A percentile compares a stretch with the other conserved stretches of the same genome.
phyloP scores from a whole-genome alignment of 2,797 vertebrate genomes.

The Micromesistius poutassou region DNA sequence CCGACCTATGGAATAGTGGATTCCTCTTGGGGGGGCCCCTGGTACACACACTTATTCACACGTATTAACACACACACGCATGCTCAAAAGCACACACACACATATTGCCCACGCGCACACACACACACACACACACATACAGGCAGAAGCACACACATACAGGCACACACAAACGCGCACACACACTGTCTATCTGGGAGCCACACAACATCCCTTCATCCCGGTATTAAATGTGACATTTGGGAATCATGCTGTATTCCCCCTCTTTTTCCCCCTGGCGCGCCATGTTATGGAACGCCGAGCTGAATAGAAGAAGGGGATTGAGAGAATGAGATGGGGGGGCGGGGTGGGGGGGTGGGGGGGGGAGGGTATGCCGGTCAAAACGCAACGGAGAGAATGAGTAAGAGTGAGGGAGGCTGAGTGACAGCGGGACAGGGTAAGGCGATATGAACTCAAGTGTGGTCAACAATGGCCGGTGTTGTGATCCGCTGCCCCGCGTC shows the following conservation, averaged over 20 bases:
- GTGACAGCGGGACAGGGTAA: background rate
- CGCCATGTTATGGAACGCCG: slow-evolving; percentile 61
- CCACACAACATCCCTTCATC: slow-evolving; percentile 67
- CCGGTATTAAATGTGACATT: slow-evolving; percentile 67
- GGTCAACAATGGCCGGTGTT: slow-evolving; percentile 37
- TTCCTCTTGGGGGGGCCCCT: background rate
- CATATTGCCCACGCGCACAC: too few relatives aligned
- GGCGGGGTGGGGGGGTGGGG: slow-evolving; percentile 43
- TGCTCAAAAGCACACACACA: too few relatives aligned
- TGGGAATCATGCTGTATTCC: slow-evolving; percentile 30
- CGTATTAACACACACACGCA: too few relatives aligned
- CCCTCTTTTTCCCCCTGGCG: slow-evolving; percentile 51
- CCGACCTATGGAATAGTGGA: background rate
- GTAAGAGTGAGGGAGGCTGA: background rate
- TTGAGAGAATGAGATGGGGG: background rate
- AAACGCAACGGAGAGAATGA: background rate
- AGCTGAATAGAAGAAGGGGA: slow-evolving; percentile 35
- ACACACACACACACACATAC: background rate
- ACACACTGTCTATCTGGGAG: slow-evolving; percentile 34
- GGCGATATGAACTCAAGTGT: background rate
- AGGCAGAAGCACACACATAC: too few relatives aligned
- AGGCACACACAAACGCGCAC: background rate
- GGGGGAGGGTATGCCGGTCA: background rate
- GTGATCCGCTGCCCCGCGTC: slow-evolving; percentile 5
- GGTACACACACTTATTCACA: too few relatives aligned